These are phyloP conservation scores for Gambusia affinis DNA, from an alignment of 2,113 vertebrate genomes.

Conservation along the genomic window DNA sequence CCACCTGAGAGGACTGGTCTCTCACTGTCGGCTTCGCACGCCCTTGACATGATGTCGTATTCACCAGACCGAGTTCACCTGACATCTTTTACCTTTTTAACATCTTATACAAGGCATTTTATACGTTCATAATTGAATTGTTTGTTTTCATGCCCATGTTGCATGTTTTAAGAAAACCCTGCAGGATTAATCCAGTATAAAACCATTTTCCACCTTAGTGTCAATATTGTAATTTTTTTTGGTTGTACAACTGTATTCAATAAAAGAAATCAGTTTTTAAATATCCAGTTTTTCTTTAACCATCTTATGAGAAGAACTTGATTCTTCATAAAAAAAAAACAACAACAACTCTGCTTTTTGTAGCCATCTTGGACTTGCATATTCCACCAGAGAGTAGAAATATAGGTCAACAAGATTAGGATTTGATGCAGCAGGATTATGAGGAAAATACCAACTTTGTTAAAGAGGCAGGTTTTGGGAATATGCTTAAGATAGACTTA, in stretches of 20 bases:
- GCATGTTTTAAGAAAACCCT: background rate
- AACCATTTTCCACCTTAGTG: background rate
- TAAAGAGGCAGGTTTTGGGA: no score
- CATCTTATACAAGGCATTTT: no score
- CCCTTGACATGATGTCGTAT: background rate
- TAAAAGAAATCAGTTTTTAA: no score
- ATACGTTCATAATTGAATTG: no score
- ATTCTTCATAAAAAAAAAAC: background rate
- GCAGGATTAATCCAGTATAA: background rate
- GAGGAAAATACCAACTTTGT: no score
- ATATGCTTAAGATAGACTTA: no score
- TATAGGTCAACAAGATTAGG: background rate
- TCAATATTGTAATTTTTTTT: background rate
- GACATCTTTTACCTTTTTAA: no score
- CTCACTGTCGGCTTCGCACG: background rate
- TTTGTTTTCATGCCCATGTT: background rate
- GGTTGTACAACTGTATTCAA: background rate
- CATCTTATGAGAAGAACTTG: background rate
- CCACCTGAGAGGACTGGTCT: slow-evolving; percentile 67
- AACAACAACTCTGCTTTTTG: background rate
- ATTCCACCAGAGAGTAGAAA: background rate
- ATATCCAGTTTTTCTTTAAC: no score
- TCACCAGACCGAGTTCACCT: background rate
- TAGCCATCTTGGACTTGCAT: background rate
- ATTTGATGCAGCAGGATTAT: background rate